These are phyloP conservation scores for Brenthis daphne DNA, from an alignment of 2,888 invertebrate genomes.

Conservation along the genomic window DNA sequence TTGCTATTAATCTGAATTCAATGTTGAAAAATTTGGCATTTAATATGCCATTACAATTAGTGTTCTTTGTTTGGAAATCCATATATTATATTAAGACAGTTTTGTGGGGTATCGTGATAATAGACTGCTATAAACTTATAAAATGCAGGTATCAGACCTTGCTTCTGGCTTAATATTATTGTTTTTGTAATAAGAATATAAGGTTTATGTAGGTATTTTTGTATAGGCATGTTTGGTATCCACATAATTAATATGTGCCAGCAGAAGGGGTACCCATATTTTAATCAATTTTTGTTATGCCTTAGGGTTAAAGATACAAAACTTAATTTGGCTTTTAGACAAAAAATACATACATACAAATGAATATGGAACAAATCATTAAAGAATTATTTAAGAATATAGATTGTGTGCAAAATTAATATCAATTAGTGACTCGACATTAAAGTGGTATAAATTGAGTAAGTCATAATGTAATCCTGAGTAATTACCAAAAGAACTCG, in stretches of 20 bases:
- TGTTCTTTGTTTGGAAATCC: constrained; percentile 36
- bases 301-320: constrained; percentile 59
- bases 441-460: constrained; percentile 29
- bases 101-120: constrained; percentile 35
- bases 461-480: constrained; percentile 32
- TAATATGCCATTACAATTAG: constrained; percentile 40
- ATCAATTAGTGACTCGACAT: constrained; percentile 33
- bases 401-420: constrained; percentile 24
- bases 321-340: constrained; percentile 36
- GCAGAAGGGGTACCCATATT: constrained; percentile 65
- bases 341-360: constrained; percentile 11
- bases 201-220: constrained; percentile 51
- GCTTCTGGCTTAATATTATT: constrained; percentile 46
- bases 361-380: not conserved
- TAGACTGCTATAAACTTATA: constrained; percentile 40
- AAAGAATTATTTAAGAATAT: not conserved
- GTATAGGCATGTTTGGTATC: constrained; percentile 67
- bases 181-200: constrained; percentile 50
- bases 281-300: constrained; percentile 72
- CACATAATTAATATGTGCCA: constrained; percentile 67
- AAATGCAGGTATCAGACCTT: constrained; percentile 57
- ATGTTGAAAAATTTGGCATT: constrained; percentile 41
- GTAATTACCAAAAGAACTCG: constrained; percentile 36
- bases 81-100: constrained; percentile 37
- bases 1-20: constrained; percentile 27